Conservation (phyloP, 2,797 vertebrate species). For the Pseudochirops cupreus region DNA sequence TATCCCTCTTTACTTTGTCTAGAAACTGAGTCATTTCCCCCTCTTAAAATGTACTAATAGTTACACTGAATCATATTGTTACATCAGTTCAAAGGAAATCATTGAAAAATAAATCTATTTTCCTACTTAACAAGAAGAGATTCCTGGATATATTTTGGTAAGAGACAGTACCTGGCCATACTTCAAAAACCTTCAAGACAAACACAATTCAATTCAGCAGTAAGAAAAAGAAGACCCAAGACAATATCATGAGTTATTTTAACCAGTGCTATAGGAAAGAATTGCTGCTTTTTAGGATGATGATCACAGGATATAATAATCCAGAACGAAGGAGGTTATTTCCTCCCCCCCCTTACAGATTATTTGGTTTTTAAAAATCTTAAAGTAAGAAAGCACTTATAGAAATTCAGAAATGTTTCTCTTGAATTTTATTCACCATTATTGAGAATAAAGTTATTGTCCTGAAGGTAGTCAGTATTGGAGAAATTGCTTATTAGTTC, state of each 20-base stretch:
- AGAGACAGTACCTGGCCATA: background rate
- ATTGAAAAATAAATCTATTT: slow-evolving; percentile 10
- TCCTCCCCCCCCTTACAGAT: background rate
- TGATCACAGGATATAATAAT: background rate
- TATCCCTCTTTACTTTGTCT: background rate
- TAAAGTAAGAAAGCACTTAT: slow-evolving; percentile 2
- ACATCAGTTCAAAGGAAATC: background rate
- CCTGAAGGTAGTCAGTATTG: background rate
- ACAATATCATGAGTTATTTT: background rate
- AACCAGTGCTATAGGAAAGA: slow-evolving; percentile 9
- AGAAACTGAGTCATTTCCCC: background rate
- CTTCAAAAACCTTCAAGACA: slow-evolving; percentile 22
- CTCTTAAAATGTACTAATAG: background rate
- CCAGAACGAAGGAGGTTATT: background rate
- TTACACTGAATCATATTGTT: background rate
- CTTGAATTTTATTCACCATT: background rate
- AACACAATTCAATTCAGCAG: slow-evolving; percentile 3
- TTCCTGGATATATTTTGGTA: background rate
- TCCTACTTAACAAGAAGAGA: background rate
- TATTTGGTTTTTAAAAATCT: slow-evolving; percentile 48
- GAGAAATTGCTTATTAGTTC: background rate
- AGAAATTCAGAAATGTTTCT: slow-evolving; percentile 45
- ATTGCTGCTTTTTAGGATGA: background rate
- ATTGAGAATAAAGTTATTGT: slow-evolving; percentile 30
- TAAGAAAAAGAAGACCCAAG: background rate